phyloP scores from a whole-genome alignment of 2,888 invertebrate genomes.

The Machimus rusticus region DNA sequence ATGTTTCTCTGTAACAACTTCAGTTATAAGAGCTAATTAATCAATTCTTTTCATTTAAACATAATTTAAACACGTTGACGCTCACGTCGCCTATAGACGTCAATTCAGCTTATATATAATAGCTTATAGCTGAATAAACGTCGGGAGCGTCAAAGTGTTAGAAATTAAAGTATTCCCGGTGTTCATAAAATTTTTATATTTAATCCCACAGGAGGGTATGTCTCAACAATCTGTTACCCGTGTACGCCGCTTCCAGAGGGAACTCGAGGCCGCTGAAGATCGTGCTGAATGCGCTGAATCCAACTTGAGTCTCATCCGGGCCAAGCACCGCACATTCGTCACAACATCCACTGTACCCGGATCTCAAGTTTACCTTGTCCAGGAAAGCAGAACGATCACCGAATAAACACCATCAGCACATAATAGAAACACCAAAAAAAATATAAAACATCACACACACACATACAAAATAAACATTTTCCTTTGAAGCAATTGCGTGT shows the following conservation, averaged over 20 bases:
- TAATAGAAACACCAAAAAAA: not conserved
- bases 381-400: conserved; percentile 73
- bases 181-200: too few relatives aligned
- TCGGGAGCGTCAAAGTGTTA: too few relatives aligned
- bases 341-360: conserved; percentile 93
- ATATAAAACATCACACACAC: conserved; percentile 2
- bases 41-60: too few relatives aligned
- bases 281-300: conserved; percentile 94
- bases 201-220: conserved; percentile 77
- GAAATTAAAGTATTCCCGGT: too few relatives aligned
- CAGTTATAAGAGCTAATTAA: too few relatives aligned
- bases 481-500: conserved; percentile 16
- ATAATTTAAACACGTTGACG: too few relatives aligned
- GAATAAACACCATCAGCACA: conserved; percentile 40
- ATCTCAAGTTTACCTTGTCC: conserved; percentile 89
- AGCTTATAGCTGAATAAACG: too few relatives aligned
- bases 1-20: too few relatives aligned
- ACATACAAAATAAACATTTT: conserved; percentile 12
- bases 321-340: conserved; percentile 98
- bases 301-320: conserved; percentile 92
- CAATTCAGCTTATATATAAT: too few relatives aligned
- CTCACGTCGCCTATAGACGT: too few relatives aligned
- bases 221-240: conserved; percentile 92
- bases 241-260: conserved; percentile 97
- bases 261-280: conserved; percentile 96